Evolutionary conservation across 2,888 invertebrate genomes (phyloP).

Genomic region (Nomada flava): DNA sequence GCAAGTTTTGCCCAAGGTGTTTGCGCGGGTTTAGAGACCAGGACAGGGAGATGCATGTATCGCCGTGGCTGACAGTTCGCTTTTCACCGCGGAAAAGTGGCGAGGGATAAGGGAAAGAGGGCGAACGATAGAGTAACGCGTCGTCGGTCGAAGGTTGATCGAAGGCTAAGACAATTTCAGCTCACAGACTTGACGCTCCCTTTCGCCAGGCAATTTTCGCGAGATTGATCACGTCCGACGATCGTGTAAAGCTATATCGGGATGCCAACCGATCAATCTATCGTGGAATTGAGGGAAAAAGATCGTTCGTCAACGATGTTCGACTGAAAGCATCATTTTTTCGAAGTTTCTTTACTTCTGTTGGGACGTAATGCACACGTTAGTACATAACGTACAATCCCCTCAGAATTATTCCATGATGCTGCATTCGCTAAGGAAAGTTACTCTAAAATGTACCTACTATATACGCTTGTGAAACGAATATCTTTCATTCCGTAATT

Average conservation of each 20-base stretch:
- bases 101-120: neutral
- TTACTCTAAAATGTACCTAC: no score
- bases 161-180: conserved; percentile 52
- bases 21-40: neutral
- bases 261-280: conserved; percentile 24
- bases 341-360: neutral
- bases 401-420: no score
- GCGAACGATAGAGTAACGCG: conserved; percentile 19
- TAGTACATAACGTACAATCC: no score
- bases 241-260: conserved; percentile 62
- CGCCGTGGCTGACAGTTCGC: conserved; percentile 18
- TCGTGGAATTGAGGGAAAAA: conserved; percentile 59
- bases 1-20: conserved; percentile 19
- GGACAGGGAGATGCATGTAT: conserved; percentile 54
- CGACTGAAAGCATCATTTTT: neutral
- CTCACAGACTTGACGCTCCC: conserved; percentile 19
- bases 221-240: conserved; percentile 61
- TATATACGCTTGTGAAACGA: no score
- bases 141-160: conserved; percentile 31
- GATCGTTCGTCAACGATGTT: conserved; percentile 46
- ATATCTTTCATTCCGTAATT: no score
- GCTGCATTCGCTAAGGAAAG: no score
- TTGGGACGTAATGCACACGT: no score
- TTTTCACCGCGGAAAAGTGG: conserved; percentile 11
- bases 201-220: conserved; percentile 59